Conservation (phyloP, 1,140 invertebrate species). For the Druon quercuslanigerum region DNA sequence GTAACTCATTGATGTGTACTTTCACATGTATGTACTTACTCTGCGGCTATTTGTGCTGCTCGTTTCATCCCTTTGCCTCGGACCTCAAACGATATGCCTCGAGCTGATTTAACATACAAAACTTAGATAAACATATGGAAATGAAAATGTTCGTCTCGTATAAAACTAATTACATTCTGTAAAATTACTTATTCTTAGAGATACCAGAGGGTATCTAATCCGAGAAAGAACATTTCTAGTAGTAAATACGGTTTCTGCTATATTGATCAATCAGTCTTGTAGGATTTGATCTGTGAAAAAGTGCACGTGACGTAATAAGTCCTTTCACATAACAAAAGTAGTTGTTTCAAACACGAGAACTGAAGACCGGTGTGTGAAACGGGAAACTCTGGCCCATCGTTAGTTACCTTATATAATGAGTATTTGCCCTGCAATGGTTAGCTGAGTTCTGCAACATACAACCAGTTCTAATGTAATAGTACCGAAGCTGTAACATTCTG, state of each 20-base stretch:
- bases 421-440: not conserved
- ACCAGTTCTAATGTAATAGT: not conserved
- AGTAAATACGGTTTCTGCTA: too few species aligned
- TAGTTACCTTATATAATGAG: conserved; percentile 11
- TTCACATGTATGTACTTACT: not conserved
- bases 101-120: not conserved
- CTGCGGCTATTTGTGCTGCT: conserved; percentile 10
- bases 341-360: not conserved
- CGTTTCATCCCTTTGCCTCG: conserved; percentile 6
- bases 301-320: not conserved
- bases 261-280: too few species aligned
- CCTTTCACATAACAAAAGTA: not conserved
- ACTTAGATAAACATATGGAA: not conserved
- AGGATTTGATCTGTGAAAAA: too few species aligned
- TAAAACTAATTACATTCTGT: too few species aligned
- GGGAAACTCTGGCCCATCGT: not conserved
- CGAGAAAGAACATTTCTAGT: too few species aligned
- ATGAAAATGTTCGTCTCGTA: too few species aligned
- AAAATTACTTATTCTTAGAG: too few species aligned
- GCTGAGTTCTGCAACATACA: not conserved
- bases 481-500: not conserved
- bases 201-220: too few species aligned
- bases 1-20: conserved; percentile 21
- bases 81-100: not conserved
- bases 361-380: not conserved